Evolutionary conservation across 1,140 invertebrate genomes (phyloP).

Genomic region (Reticulitermes speratus): DNA sequence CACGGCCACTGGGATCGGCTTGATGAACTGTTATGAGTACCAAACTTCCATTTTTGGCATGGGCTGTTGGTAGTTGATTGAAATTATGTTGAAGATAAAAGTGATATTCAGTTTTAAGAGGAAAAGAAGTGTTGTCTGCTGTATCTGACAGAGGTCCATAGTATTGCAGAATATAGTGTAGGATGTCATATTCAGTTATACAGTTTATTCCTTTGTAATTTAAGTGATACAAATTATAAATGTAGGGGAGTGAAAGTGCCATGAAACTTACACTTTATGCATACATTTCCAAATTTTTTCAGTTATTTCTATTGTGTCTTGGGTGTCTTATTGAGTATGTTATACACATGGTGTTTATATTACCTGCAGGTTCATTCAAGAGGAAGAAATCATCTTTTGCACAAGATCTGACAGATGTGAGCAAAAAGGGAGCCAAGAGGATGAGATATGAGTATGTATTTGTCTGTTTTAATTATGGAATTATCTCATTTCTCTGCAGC

Average conservation of each 20-base stretch:
- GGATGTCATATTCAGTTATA: no score
- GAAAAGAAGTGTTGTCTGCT: no score
- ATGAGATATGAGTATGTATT: slow-evolving; percentile 61
- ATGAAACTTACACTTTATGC: neutral
- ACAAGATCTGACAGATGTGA: slow-evolving; percentile 70
- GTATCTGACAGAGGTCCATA: no score
- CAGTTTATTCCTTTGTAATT: no score
- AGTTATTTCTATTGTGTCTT: neutral
- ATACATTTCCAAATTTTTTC: neutral
- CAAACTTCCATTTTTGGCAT: no score
- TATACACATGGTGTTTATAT: neutral
- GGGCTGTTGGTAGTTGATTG: no score
- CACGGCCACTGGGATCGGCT: no score
- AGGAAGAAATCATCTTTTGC: slow-evolving; percentile 58
- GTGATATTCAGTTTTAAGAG: no score
- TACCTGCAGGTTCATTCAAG: slow-evolving; percentile 43
- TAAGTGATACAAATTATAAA: no score
- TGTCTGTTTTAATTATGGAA: slow-evolving; percentile 18
- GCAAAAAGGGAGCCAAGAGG: slow-evolving; percentile 64
- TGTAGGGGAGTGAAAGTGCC: neutral
- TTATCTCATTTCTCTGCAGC: neutral
- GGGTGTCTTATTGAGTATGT: neutral
- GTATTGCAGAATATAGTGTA: no score
- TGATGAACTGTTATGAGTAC: no score
- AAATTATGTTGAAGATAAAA: no score